A percentile compares a stretch with the other conserved stretches of the same genome.
Conservation (phyloP, 2,888 invertebrate species). For the Eurytoma californica region DNA sequence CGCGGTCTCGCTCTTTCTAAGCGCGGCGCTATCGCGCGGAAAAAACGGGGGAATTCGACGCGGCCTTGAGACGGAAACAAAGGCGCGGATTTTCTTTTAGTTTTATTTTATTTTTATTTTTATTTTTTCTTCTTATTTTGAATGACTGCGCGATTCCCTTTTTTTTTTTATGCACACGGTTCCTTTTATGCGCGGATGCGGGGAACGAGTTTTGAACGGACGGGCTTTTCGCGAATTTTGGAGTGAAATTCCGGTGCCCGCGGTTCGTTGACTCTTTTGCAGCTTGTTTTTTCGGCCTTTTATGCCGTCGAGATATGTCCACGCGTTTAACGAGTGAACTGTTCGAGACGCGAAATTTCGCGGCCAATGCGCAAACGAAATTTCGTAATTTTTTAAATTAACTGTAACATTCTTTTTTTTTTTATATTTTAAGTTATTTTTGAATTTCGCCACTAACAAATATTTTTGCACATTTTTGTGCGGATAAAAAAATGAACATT, state of each 20-base stretch:
- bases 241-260: conserved; percentile 7
- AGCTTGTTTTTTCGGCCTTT: not conserved
- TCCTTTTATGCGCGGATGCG: not conserved
- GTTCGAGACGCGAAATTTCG: not conserved
- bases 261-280: conserved; percentile 35
- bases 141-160: no score
- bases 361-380: not conserved
- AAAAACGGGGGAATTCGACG: conserved; percentile 28
- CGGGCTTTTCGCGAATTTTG: conserved; percentile 15
- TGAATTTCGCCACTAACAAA: no score
- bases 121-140: not conserved
- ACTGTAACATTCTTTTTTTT: no score
- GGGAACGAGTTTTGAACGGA: not conserved
- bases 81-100: not conserved
- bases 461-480: no score
- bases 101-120: not conserved
- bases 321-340: not conserved
- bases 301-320: not conserved
- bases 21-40: conserved; percentile 1
- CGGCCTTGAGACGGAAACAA: conserved; percentile 38
- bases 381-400: no score
- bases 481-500: no score
- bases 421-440: no score
- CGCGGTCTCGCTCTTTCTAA: not conserved
- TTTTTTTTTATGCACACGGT: no score